A percentile compares a stretch with the other conserved stretches of the same genome.
These are phyloP conservation scores for Noctua pronuba DNA, from an alignment of 2,888 invertebrate species.

Conservation along the genomic window DNA sequence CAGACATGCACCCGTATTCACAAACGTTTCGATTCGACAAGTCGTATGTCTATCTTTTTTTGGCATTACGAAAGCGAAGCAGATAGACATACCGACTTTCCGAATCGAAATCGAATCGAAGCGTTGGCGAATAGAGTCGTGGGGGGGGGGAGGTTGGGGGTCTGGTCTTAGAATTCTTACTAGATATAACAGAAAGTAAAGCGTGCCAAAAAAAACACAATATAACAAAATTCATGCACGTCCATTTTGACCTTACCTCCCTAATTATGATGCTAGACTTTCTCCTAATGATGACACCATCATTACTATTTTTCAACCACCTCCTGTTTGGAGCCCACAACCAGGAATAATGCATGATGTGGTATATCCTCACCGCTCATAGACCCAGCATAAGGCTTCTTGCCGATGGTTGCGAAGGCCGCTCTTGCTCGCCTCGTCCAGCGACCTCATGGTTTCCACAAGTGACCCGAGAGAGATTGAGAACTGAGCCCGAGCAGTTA, in stretches of 20 bases:
- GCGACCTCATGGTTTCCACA: conserved; percentile 85
- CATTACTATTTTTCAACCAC: background rate
- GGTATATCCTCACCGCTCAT: conserved; percentile 89
- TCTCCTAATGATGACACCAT: background rate
- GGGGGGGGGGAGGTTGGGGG: too few relatives aligned
- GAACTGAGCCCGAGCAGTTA: conserved; percentile 88
- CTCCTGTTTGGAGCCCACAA: background rate
- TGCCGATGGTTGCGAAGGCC: conserved; percentile 87
- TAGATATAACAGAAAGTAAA: background rate
- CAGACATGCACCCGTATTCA: too few relatives aligned
- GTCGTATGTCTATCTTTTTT: too few relatives aligned
- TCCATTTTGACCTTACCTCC: background rate
- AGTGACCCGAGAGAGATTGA: conserved; percentile 87
- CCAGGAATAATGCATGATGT: too few relatives aligned
- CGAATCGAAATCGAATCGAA: too few relatives aligned
- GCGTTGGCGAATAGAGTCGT: too few relatives aligned
- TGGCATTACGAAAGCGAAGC: too few relatives aligned
- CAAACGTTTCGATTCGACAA: too few relatives aligned
- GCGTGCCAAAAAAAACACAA: background rate
- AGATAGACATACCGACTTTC: too few relatives aligned
- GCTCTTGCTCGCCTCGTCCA: conserved; percentile 84
- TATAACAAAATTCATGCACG: background rate
- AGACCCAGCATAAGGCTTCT: conserved; percentile 89
- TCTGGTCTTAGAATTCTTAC: background rate
- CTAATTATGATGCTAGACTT: background rate